Evolutionary conservation across 2,888 invertebrate genomes (phyloP).

Genomic region (Lucinisca nassula): DNA sequence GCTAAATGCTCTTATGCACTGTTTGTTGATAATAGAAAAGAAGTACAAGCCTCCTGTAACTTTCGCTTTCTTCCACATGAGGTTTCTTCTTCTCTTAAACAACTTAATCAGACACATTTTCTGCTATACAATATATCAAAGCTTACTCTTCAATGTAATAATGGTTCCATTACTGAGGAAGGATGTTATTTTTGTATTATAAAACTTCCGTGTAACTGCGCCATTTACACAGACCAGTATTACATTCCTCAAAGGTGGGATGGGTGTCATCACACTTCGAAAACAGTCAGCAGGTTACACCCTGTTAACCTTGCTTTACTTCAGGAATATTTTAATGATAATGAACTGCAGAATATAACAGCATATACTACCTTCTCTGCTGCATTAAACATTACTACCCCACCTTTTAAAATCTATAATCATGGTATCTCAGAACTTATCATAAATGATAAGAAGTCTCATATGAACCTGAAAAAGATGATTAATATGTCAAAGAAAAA

Average conservation of each 20-base stretch:
- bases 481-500: neutral
- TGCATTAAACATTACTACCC: neutral
- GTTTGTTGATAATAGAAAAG: neutral
- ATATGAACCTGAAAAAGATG: neutral
- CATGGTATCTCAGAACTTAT: neutral
- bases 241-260: conserved; percentile 33
- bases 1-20: neutral
- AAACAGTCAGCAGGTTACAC: neutral
- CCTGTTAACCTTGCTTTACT: neutral
- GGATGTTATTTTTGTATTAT: conserved; percentile 53
- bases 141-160: neutral
- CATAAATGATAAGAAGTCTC: neutral
- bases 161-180: neutral
- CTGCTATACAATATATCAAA: conserved; percentile 18
- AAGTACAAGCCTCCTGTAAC: conserved; percentile 1
- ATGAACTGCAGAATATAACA: neutral
- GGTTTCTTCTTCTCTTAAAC: neutral
- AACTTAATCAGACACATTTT: conserved; percentile 26
- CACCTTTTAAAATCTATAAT: neutral
- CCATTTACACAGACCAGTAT: conserved; percentile 17
- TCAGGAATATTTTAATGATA: neutral
- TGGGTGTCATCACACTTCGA: conserved; percentile 8
- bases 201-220: conserved; percentile 43
- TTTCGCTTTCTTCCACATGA: conserved; percentile 6
- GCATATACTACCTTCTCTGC: neutral